Base-by-base conservation (phyloP, 2,797 vertebrate genomes). In the Tangara arthus region DNA sequence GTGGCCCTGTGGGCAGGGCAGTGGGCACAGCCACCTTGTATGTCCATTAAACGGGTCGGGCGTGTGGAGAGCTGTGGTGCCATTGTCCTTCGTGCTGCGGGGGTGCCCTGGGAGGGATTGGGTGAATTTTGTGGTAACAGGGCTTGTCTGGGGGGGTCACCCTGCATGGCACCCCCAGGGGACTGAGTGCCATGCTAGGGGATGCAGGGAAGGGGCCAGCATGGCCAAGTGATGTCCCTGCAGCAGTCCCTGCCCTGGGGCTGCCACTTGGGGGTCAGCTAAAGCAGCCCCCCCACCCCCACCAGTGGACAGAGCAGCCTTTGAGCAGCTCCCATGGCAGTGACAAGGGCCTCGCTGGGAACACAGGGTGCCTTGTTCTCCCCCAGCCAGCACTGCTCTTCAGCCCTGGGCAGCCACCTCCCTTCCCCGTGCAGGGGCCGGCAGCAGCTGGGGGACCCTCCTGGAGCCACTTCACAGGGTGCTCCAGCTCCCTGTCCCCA, bases 311-410 rank as follows among this genome's bases (percentile, higher is more conserved):
- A 96, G 95, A 95, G 95, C 65, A 0, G 85, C 80, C 92, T 94
- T 96, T 96, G 86, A 96, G 17, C 42, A 81, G 83, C 83, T 89
- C 85, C 93, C 63, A 49, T 11, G 4, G 71, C 61, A 34, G 90
- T 9, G 8, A 88, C 72, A 3, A 15, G 14, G 35, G 81, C 72
- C 78, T 63, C 0, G 14, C 60, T 8, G 12, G 87, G 89, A 96
- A 96, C 94, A 96, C 95, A 93, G 92, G 3, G 2, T 0, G 86
- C 95, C 92, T 96, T 96, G 96, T 96, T 96, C 95, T 93, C 46
- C 44, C 49, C 22, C 1, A 1, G 57, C 75, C 42, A 1, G 68
- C 66, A 13, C 70, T 0, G 0, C 1, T 3, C 72, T 72, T 26
- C 15, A 15, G 81, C 78, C 73, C 32, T 0, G 0, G 44, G 72